Percentiles rank a stretch among this genome's conserved stretches.
Conservation (phyloP, 2,888 invertebrate species). For the Lycaena phlaeas region DNA sequence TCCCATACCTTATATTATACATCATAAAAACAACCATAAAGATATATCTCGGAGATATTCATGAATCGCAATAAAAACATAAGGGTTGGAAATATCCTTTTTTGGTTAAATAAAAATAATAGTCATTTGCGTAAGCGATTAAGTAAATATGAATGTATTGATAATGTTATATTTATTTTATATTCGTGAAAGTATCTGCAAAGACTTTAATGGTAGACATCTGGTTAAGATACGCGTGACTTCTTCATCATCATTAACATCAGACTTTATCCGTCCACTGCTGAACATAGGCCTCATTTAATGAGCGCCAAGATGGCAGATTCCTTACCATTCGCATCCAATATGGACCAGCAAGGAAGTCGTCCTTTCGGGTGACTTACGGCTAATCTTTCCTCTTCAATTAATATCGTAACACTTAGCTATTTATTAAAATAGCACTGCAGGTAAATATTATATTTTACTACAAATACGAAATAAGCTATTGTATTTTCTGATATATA, state of each 20-base stretch:
- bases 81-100: constrained; percentile 3
- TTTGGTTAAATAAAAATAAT: constrained; percentile 1
- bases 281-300: too few relatives aligned
- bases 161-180: background rate
- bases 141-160: background rate
- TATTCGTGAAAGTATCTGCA: background rate
- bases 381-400: background rate
- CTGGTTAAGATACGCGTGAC: background rate
- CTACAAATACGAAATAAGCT: too few relatives aligned
- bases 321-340: too few relatives aligned
- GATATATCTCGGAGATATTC: constrained; percentile 1
- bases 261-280: too few relatives aligned
- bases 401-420: too few relatives aligned
- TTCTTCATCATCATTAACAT: too few relatives aligned
- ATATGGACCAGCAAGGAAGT: too few relatives aligned
- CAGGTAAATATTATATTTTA: too few relatives aligned
- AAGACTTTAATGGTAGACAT: background rate
- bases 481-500: too few relatives aligned
- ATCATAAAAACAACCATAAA: constrained; percentile 1
- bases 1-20: background rate
- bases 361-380: too few relatives aligned
- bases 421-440: too few relatives aligned
- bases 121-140: constrained; percentile 7
- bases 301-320: too few relatives aligned
- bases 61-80: constrained; percentile 3